Base-by-base conservation (phyloP, 2,797 vertebrate species). In the Amniataba percoides region DNA sequence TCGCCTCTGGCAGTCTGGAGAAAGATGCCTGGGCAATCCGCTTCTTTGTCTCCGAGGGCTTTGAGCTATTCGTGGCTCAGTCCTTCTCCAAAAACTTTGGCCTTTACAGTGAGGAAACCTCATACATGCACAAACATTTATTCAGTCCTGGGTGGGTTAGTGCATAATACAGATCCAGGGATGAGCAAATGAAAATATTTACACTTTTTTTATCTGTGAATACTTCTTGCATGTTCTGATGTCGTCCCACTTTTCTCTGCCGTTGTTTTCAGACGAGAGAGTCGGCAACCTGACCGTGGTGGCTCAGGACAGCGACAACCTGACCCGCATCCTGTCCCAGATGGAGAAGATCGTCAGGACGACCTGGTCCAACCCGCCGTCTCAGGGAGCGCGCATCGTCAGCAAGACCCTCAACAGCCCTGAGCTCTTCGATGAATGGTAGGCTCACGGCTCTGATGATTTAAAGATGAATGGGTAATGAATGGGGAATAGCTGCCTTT, bases 51-150 rank as follows among this genome's bases (percentile, higher is more conserved):
- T 96, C 97, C 16, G 94, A 98, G 94, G 97, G 97, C 79, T 97
- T 99, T 58, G 98, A 99, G 94, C 94, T 99, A 67, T 96, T 99
- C 71, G 95, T 97, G 76, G 97, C 98, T 84, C 98, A 99, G 95
- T 99, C 98, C 74, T 99, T 99, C 95, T 99, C 98, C 84, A 99
- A 99, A 94, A 99, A 99, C 95, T 99, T 99, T 49, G 98, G 98
- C 87, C 95, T 99, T 42, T 99, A 99, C 96, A 99, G 98, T 99
- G 94, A 98, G 98, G 91, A 0, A 45, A n/a, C 14, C 0, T 0
- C 2, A 48, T 9, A n/a, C 12, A 23, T 46, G 9, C 40, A 34
- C 21, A 0, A 21, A n/a, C 18, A 8, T 49, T 36, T 23, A 12
- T 3, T 10, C 12, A 16, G 49, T 34, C 21, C 1, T 14, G 7